Conservation (phyloP, 2,888 invertebrate genomes). For the Baronia brevicornis region DNA sequence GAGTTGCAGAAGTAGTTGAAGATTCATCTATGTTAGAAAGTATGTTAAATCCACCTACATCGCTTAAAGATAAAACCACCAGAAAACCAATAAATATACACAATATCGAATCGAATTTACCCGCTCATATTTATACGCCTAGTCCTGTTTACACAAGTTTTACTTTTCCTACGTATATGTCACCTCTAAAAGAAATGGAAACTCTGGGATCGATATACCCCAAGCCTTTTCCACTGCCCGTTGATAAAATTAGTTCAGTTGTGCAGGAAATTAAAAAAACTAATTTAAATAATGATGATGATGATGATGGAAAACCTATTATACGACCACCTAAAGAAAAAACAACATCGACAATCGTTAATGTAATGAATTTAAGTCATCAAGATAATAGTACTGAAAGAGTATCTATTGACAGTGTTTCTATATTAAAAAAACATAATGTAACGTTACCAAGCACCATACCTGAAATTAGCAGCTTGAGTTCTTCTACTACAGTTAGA, state of each 20-base stretch:
- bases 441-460: slow-evolving; percentile 20
- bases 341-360: slow-evolving; percentile 57
- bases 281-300: slow-evolving; percentile 29
- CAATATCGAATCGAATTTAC: slow-evolving; percentile 46
- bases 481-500: slow-evolving; percentile 18
- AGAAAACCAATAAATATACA: slow-evolving; percentile 41
- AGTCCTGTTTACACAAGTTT: slow-evolving; percentile 80
- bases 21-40: slow-evolving; percentile 64
- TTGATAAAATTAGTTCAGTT: slow-evolving; percentile 76
- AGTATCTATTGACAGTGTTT: slow-evolving; percentile 60
- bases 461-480: slow-evolving; percentile 23
- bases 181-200: slow-evolving; percentile 77
- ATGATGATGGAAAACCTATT: slow-evolving; percentile 57
- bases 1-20: slow-evolving; percentile 69
- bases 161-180: slow-evolving; percentile 78
- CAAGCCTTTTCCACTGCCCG: slow-evolving; percentile 80
- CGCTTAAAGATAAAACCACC: slow-evolving; percentile 45
- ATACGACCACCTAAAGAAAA: slow-evolving; percentile 68
- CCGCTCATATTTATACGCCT: slow-evolving; percentile 52
- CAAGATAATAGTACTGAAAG: slow-evolving; percentile 54
- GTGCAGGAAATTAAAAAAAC: slow-evolving; percentile 43
- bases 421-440: slow-evolving; percentile 57
- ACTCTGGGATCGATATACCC: slow-evolving; percentile 77
- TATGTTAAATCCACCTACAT: slow-evolving; percentile 53
- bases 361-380: slow-evolving; percentile 51